Evolutionary conservation across 1,140 invertebrate species (phyloP).

Genomic region (Leptinotarsa defecta): DNA sequence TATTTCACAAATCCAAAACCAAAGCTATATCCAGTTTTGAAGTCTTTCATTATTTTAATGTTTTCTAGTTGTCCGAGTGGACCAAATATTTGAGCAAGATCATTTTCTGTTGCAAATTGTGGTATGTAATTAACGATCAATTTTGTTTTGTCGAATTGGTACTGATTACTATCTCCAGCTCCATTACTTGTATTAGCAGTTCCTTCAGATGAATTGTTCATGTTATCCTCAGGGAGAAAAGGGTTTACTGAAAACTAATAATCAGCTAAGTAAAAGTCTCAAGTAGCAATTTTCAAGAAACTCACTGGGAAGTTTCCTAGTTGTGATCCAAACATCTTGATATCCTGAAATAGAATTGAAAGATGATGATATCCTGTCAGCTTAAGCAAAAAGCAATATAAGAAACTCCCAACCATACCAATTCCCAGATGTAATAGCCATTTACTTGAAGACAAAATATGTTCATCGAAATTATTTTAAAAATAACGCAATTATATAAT

Average conservation of each 20-base stretch:
- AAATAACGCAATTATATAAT: neutral
- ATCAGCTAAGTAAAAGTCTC: neutral
- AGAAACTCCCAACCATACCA: neutral
- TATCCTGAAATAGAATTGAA: constrained; percentile 22
- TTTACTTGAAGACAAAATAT: neutral
- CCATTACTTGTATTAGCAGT: constrained; percentile 41
- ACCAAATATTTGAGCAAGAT: constrained; percentile 86
- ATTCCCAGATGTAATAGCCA: constrained; percentile 9
- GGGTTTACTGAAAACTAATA: neutral
- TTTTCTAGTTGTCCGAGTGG: constrained; percentile 86
- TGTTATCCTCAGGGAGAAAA: neutral
- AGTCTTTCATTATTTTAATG: constrained; percentile 90
- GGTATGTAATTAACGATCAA: constrained; percentile 96
- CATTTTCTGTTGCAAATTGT: constrained; percentile 89
- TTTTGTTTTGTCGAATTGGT: constrained; percentile 67
- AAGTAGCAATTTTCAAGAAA: neutral
- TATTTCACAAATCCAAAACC: constrained; percentile 97
- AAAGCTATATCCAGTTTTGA: constrained; percentile 90
- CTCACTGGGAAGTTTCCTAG: constrained; percentile 35
- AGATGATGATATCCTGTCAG: neutral
- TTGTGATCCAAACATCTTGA: constrained; percentile 35
- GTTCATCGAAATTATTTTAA: neutral
- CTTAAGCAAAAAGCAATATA: constrained; percentile 9
- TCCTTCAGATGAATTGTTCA: constrained; percentile 12
- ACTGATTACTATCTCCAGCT: constrained; percentile 41